Evolutionary conservation across 2,113 vertebrate species (phyloP).

Genomic region (Salvelinus sp.): DNA sequence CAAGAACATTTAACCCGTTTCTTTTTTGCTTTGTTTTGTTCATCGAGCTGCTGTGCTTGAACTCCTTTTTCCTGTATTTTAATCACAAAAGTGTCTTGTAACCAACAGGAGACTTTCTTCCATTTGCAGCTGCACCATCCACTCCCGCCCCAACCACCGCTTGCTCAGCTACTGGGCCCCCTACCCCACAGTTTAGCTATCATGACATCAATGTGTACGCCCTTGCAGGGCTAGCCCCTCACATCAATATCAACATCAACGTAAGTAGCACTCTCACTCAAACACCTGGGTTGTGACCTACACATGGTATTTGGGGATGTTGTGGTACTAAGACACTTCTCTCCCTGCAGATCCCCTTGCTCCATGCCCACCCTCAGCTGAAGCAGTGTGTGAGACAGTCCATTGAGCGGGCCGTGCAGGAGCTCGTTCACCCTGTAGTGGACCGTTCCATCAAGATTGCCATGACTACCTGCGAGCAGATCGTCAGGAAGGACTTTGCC

Average conservation of each 20-base stretch:
- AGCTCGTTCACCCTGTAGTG: constrained; percentile 94
- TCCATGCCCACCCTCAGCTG: constrained; percentile 93
- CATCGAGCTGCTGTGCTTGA: constrained; percentile 12
- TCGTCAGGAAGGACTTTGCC: constrained; percentile 96
- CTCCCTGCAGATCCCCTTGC: constrained; percentile 83
- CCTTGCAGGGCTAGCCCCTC: constrained; percentile 90
- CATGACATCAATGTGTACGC: constrained; percentile 98
- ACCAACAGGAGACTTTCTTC: constrained; percentile 74
- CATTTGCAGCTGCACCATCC: constrained; percentile 85
- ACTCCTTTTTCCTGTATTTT: too few relatives aligned
- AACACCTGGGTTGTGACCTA: not conserved
- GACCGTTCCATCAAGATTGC: constrained; percentile 98
- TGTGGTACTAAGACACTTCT: too few relatives aligned
- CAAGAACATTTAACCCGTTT: not conserved
- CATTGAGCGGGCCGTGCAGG: constrained; percentile 94
- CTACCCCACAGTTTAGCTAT: constrained; percentile 97
- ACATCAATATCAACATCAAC: constrained; percentile 92
- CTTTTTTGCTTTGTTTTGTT: not conserved
- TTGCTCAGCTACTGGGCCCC: constrained; percentile 90
- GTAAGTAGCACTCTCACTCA: constrained; percentile 75
- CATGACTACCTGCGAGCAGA: constrained; percentile 98
- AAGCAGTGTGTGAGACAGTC: constrained; percentile 96
- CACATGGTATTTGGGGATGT: not conserved
- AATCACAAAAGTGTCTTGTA: constrained; percentile 51
- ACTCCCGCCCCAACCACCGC: constrained; percentile 88